Base-by-base conservation (phyloP, 1,140 invertebrate species). In the Drosophila fuyamai region DNA sequence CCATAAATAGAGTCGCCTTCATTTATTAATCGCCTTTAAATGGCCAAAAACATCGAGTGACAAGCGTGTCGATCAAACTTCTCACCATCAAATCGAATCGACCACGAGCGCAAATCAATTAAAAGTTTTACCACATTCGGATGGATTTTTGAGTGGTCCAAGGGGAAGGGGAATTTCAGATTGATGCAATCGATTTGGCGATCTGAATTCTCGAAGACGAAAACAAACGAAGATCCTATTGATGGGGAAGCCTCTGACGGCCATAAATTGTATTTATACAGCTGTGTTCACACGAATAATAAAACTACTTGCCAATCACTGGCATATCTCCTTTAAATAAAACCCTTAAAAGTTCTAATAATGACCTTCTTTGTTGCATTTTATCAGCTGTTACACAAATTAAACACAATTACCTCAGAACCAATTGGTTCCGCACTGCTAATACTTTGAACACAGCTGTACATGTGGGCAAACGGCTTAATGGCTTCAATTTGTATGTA, bases 1-100 rank as follows among this genome's bases (percentile, higher is more conserved):
- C 79, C 79, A 72, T 81, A 81, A 81, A 81, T 44, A 72, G 79
- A 70, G 43, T 57, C 43, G 65, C 67, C 78, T 63, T 60, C 53
- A 71, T 79, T 79, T 83, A 76, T 76, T 67, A 84, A 67, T 71
- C 61, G 57, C 60, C 76, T 66, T 66, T 60, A 76, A 72, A 72
- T 70, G 50, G 71, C 46, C 71, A 58, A 56, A 40, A 58, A 57
- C 61, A 44, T 18, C 46, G 47, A 73, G 44, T 77, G 66, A 73
- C 66, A 77, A 60, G 47, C 70, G 71, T 60, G 62, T 82, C 44
- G 62, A 82, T 70, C 40, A 44, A 18, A 77, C 61, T 58, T 77
- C 79, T 38, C 18, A 55, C 62, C 44, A 48, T 58, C 55, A 51
- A 48, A 32, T 59, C 18, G 46, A 67, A 55, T 54, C 41, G 35